Conservation (phyloP, 30 jellyfish, hydroid and myxozoan genomes). For the Catostylus mosaicus region DNA sequence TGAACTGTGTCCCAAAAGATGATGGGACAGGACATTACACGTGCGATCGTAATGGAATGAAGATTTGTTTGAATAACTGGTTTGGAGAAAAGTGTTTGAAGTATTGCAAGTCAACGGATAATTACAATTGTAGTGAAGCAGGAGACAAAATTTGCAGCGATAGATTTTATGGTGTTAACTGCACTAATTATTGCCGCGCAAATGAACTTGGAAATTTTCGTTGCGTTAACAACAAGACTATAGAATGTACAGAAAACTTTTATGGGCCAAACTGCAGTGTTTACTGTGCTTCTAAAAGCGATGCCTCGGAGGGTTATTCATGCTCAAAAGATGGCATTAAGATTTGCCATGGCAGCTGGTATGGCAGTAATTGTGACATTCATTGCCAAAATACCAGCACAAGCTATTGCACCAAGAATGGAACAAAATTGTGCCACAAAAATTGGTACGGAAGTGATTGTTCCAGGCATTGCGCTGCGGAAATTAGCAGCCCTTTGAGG, state of each 20-base stretch:
- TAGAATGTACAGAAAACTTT: conserved; percentile 25
- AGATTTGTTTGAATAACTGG: conserved; percentile 47
- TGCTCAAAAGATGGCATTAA: conserved; percentile 40
- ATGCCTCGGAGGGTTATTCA: conserved; percentile 1
- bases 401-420: conserved; percentile 30
- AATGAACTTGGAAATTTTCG: conserved; percentile 24
- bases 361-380: conserved; percentile 29
- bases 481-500: conserved; percentile 3
- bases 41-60: conserved; percentile 41
- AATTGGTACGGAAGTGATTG: conserved; percentile 63
- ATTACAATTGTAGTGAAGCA: conserved; percentile 30
- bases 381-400: conserved; percentile 19
- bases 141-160: conserved; percentile 46
- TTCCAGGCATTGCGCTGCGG: conserved; percentile 19
- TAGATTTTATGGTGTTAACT: conserved; percentile 42
- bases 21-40: conserved; percentile 56
- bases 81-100: conserved; percentile 36
- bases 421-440: conserved; percentile 35
- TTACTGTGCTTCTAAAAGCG: conserved; percentile 23
- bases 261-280: conserved; percentile 30
- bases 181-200: conserved; percentile 42
- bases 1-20: conserved; percentile 16
- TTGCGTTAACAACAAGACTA: conserved; percentile 16
- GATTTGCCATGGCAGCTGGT: conserved; percentile 28
- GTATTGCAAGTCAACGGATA: conserved; percentile 28